Evolutionary conservation across 1,140 invertebrate species (phyloP).

Genomic region (Trichonephila clavata): DNA sequence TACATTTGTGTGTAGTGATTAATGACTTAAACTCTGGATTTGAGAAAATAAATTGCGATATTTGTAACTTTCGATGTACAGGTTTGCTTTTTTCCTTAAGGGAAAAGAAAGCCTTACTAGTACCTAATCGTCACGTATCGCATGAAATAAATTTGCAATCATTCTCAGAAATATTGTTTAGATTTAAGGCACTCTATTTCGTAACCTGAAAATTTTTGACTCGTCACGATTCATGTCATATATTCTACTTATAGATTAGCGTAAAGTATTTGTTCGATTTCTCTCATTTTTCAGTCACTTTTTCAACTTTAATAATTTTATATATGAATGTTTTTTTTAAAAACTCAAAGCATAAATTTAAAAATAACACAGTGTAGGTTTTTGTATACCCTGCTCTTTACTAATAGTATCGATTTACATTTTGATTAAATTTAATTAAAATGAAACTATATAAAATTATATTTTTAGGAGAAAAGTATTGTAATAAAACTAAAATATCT

Average conservation of each 20-base stretch:
- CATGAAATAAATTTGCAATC: background rate
- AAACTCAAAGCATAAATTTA: too few species aligned
- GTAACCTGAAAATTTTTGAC: background rate
- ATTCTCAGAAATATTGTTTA: background rate
- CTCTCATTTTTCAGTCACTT: background rate
- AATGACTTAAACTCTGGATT: background rate
- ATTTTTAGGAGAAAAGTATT: too few species aligned
- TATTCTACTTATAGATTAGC: background rate
- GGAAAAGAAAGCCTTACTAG: background rate
- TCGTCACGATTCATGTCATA: background rate
- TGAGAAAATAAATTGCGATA: background rate
- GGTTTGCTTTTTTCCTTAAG: background rate
- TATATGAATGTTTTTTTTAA: too few species aligned
- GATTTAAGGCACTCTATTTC: background rate
- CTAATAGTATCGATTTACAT: too few species aligned
- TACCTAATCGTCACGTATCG: background rate
- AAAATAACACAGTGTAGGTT: too few species aligned
- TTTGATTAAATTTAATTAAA: too few species aligned
- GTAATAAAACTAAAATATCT: too few species aligned
- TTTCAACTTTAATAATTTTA: too few species aligned
- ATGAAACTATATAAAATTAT: too few species aligned
- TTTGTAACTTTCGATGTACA: background rate
- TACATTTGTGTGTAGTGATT: background rate
- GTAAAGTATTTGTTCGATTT: background rate
- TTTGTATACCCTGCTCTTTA: too few species aligned